Base-by-base conservation (phyloP, 2,888 invertebrate species). In the Girardia tigrina region DNA sequence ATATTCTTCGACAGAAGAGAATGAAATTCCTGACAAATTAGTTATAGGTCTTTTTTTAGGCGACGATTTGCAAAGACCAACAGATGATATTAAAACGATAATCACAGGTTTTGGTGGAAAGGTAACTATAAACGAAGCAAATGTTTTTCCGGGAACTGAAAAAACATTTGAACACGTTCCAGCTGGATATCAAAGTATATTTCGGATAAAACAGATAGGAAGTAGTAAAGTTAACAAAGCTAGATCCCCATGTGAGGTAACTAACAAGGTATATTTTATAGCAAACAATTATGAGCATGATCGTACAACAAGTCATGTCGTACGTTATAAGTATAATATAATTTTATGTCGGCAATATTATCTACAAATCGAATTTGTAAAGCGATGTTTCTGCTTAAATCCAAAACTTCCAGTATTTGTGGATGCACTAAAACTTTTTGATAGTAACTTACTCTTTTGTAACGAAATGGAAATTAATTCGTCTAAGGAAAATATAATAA, bases 341-440 rank as follows among this genome's bases (percentile, higher is more conserved):
- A 56, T 56, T 20, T n/a, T 56, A 12, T 56, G 56, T n/a, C 4
- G 56, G 23, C 56, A 56, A 56, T 56, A 56, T 23, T 56, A 56
- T 56, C 56, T 20, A n/a, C 56, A 56, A 56, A 56, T 56, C 56
- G 56, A 56, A 56, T 56, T n/a, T n/a, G 56, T 56, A 20, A 56
- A 56, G 23, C n/a, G 56, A 56, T 56, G 56, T 23, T 20, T 20
- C n/a, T 56, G 56, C n/a, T 56, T 56, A 56, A 56, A 56, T 16
- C 56, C 56, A n/a, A 56, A 56, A 6, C n/a, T 56, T 56, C 56
- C 56, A 4, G 56, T 56, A 56, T 56, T 56, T 56, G 56, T 16
- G n/a, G 56, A 56, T 56, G 56, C n/a, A 6, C n/a, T 56, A 20
- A 56, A 56, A n/a, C n/a, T 2, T 16, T 56, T 23, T 56, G n/a